Base-by-base conservation (phyloP, 2,888 invertebrate species). In the Melinaea menophilus region DNA sequence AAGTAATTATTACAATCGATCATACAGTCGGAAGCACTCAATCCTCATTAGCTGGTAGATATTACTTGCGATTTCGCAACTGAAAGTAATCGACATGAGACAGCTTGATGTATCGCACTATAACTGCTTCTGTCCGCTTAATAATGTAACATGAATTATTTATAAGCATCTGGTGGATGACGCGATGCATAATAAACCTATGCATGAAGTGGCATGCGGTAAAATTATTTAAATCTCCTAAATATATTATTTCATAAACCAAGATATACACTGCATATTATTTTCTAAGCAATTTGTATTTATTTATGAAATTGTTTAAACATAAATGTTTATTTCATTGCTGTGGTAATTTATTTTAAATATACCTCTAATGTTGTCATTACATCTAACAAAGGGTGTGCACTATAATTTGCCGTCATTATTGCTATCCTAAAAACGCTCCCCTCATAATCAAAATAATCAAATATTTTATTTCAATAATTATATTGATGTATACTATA, bases 401-500 rank as follows among this genome's bases (percentile, higher is more conserved):
- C 74, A 65, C 74, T 77, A 68, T 79, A 79, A 82, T 82, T 80
- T 79, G 55, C 69, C 63, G 71, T 75, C 63, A 71, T 75, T 80
- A 79, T 68, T 73, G 72, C 64, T 75, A 41, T 74, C 72, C 75
- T 69, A 76, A 77, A 79, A 79, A 80, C 77, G 74, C 69, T 77
- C 74, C 73, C 75, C 71, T 69, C 76, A 71, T 76, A 80, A 81
- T 81, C 80, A 77, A 71, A 64, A 58, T 60, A 62, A 64, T 62
- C 63, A 58, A 61, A 51, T 59, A 61, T 59, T 59, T 41, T 12
- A 61, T 51, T 33, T 55, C 35, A 59, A 59, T 57, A 60, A n/a
- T 9, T 9, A 0, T 5, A 41, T 9, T 41, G 9, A 9, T 9
- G 11, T 41, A 9, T 41, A 22, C 22, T 22, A 41, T 41, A 41